Conservation (phyloP, 2,797 vertebrate genomes). For the Xenops minutus region DNA sequence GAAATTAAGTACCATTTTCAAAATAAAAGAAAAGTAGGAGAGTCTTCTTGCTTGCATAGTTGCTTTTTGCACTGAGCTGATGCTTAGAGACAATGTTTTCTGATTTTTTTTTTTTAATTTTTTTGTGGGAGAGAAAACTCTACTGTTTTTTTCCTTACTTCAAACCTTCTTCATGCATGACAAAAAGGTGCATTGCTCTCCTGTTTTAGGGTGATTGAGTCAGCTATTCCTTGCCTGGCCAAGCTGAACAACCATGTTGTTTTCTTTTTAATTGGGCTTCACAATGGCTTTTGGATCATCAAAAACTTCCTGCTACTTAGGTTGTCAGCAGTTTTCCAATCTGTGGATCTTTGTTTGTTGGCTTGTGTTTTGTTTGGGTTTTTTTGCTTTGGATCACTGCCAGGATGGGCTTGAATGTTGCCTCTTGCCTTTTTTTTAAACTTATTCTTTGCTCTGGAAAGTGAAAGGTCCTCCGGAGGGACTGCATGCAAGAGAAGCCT, state of each 20-base stretch:
- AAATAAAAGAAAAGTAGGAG: background rate
- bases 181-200: background rate
- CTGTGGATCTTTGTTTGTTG: background rate
- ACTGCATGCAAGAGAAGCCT: background rate
- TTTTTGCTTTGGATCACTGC: background rate
- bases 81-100: background rate
- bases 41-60: background rate
- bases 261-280: slow-evolving; percentile 26
- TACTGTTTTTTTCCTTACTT: slow-evolving; percentile 7
- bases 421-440: background rate
- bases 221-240: slow-evolving; percentile 10
- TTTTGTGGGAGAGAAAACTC: background rate
- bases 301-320: slow-evolving; percentile 23
- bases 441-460: background rate
- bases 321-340: slow-evolving; percentile 44
- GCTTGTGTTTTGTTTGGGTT: background rate
- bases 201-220: background rate
- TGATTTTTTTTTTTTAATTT: background rate
- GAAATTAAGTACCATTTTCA: background rate
- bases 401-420: background rate
- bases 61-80: background rate
- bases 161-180: background rate
- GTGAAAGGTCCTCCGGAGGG: background rate
- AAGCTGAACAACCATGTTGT: slow-evolving; percentile 21
- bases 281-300: slow-evolving; percentile 13